phyloP scores from a whole-genome alignment of 2,888 invertebrate genomes.

The Cerastis rubricosa region DNA sequence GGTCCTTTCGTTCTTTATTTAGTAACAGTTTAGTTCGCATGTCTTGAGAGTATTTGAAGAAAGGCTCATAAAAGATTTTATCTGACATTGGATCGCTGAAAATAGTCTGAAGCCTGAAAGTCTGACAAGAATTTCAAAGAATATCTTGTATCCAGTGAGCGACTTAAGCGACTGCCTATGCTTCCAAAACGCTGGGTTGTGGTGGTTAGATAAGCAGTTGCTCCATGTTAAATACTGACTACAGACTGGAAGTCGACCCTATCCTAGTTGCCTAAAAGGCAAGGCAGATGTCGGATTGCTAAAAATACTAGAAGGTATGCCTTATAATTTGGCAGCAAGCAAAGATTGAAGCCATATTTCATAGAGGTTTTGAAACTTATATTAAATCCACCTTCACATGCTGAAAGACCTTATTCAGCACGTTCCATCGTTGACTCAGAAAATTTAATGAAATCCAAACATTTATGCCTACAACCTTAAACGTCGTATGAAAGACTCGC shows the following conservation, averaged over 20 bases:
- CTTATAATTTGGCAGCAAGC: background rate
- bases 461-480: conserved; percentile 44
- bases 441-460: conserved; percentile 62
- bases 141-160: no score
- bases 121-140: background rate
- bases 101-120: background rate
- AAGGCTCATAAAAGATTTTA: no score
- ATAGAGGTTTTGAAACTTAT: conserved; percentile 8
- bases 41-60: background rate
- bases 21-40: background rate
- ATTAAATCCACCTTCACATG: conserved; percentile 38
- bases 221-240: background rate
- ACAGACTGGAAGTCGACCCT: background rate
- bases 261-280: background rate
- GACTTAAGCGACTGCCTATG: background rate
- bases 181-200: background rate
- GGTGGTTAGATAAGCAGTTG: background rate
- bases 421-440: conserved; percentile 47
- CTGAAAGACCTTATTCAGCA: conserved; percentile 28
- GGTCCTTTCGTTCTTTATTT: conserved; percentile 24
- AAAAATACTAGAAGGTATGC: background rate
- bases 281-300: background rate
- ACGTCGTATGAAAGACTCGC: conserved; percentile 29
- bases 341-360: background rate
- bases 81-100: background rate